Percentiles rank a stretch among this genome's conserved stretches.
Evolutionary conservation across 2,797 vertebrate species (phyloP).

Genomic region (Dallia pectoralis): DNA sequence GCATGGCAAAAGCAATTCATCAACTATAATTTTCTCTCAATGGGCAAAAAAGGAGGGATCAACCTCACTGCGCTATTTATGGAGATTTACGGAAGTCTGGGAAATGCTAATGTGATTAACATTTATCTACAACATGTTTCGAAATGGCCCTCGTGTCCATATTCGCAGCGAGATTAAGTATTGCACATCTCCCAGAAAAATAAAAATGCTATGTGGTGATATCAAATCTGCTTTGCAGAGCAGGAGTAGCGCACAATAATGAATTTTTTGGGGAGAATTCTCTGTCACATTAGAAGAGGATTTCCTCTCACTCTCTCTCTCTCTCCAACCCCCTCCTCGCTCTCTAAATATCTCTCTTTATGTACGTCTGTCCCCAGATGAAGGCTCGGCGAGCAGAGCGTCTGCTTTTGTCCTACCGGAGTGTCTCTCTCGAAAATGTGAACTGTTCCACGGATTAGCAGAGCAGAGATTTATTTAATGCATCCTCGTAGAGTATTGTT

Average conservation of each 20-base stretch:
- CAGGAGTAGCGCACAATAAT: conserved; percentile 62
- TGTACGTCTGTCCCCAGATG: conserved; percentile 76
- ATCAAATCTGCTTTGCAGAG: conserved; percentile 70
- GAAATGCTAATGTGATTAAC: conserved; percentile 85
- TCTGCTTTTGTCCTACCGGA: conserved; percentile 75
- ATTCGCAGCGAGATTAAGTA: conserved; percentile 75
- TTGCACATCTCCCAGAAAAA: conserved; percentile 55
- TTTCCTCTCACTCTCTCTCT: conserved; percentile 49
- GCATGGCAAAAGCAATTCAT: conserved; percentile 84
- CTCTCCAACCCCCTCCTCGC: conserved; percentile 44
- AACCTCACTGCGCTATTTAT: conserved; percentile 83
- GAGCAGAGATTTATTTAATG: conserved; percentile 86
- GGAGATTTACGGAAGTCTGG: conserved; percentile 82
- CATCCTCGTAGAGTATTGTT: conserved; percentile 83
- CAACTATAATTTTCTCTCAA: conserved; percentile 81
- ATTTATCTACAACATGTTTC: conserved; percentile 83
- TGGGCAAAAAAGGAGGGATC: conserved; percentile 76
- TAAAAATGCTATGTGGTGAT: conserved; percentile 55
- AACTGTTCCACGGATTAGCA: conserved; percentile 83
- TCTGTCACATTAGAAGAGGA: conserved; percentile 75
- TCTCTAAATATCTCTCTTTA: conserved; percentile 76
- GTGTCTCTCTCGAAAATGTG: conserved; percentile 71
- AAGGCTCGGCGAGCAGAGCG: conserved; percentile 71
- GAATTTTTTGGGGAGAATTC: conserved; percentile 58
- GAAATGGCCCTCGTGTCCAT: conserved; percentile 77